Evolutionary conservation across 1,140 invertebrate genomes (phyloP), one percentile per base, ranked within the genome.

Genomic region (Drosophila ogumai): DNA sequence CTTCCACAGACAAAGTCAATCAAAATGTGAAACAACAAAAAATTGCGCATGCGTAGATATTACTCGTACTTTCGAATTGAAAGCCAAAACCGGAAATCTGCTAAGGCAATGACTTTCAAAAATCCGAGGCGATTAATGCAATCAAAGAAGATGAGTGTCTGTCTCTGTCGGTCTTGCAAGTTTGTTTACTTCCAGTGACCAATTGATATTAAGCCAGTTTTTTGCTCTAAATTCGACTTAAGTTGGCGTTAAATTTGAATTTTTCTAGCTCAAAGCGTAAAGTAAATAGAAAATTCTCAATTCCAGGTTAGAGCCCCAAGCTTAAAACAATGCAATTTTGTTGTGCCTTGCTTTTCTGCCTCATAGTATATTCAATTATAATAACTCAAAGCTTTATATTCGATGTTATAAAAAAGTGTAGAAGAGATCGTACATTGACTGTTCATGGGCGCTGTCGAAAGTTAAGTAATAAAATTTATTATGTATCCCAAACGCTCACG

Each of bases 1-100:
- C 67, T 72, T 76, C 40, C 41, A 60, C 22, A 56, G 56, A 38
- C 66, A 67, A 68, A 80, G 54, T 69, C 78, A 78, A 78, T 81
- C 58, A 43, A 68, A 74, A 38, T 19, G 49, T 38, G 43, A 50
- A 50, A 34, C 28, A 38, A 13, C 17, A 19, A 49, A 54, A 56
- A 64, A 63, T 28, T 69, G 50, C 34, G 65, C 50, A 36, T 72
- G 54, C 68, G 50, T 71, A 73, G 19, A 60, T 57, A 77, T 60
- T 49, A 68, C 52, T 22, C 52, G 32, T 38, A 55, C 79, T 82
- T 82, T 82, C 80, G 15, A 82, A 82, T 75, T 52, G 47, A 68
- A 67, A 68, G 19, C 19, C 12, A 47, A 60, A 50, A 54, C 72
- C 41, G 43, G 77, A 57, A 66, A 61, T 19, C 40, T 17, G 54